phyloP scores from a whole-genome alignment of 1,140 invertebrate genomes.

The Drosophila kepulauana region DNA sequence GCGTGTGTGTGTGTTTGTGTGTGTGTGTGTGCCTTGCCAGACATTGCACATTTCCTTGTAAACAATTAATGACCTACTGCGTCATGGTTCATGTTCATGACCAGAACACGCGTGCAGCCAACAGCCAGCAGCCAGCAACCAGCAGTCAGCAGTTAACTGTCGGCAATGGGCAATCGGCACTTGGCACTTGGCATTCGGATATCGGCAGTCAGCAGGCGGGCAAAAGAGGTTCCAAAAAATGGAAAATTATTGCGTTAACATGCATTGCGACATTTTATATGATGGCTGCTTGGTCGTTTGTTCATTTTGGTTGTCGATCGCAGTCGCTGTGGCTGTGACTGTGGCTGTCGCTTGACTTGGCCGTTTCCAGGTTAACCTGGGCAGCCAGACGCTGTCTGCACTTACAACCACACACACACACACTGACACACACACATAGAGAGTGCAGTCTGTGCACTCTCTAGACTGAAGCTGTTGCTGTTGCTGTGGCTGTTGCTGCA shows the following conservation, averaged over 20 bases:
- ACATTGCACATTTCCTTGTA: conserved; percentile 54
- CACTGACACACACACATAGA: conserved; percentile 13
- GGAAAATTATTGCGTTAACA: conserved; percentile 71
- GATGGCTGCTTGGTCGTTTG: conserved; percentile 42
- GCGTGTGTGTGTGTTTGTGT: neutral
- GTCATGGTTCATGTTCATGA: conserved; percentile 60
- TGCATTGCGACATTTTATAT: conserved; percentile 74
- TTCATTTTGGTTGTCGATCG: conserved; percentile 14
- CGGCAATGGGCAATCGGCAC: neutral
- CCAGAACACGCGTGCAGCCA: neutral
- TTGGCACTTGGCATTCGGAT: neutral
- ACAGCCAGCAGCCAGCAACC: neutral
- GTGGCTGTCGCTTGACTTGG: conserved; percentile 6
- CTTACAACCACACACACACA: conserved; percentile 43
- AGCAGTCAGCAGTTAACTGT: neutral
- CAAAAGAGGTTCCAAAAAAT: conserved; percentile 14
- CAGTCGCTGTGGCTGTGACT: no score
- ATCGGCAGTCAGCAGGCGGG: neutral
- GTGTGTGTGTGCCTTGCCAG: conserved; percentile 7
- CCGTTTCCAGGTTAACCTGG: conserved; percentile 47
- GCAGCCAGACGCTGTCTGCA: conserved; percentile 69
- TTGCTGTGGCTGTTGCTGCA: neutral
- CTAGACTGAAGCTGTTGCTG: neutral
- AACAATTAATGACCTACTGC: conserved; percentile 83
- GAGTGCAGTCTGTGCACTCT: neutral